Conservation (phyloP, 2,797 vertebrate genomes). For the Falco peregrinus region DNA sequence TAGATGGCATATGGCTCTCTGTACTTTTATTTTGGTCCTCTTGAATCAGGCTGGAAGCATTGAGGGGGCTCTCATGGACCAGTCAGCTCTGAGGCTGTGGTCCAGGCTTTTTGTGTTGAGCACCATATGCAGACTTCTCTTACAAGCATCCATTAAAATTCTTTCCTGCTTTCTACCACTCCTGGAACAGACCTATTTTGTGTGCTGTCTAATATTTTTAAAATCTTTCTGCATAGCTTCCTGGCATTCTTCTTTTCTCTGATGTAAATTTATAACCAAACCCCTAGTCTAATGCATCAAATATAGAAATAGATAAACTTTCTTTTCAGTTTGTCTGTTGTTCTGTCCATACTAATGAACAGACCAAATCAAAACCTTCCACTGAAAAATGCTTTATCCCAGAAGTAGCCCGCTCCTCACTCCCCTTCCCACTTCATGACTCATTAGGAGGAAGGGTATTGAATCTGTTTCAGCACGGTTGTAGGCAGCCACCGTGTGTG, state of each 20-base stretch:
- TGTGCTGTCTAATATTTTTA: background rate
- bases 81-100: background rate
- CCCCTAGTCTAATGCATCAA: background rate
- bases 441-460: background rate
- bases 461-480: background rate
- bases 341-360: background rate
- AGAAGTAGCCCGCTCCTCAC: background rate
- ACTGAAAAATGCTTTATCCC: background rate
- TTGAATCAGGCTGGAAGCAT: background rate
- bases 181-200: background rate
- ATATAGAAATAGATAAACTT: background rate
- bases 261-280: background rate
- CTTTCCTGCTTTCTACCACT: background rate
- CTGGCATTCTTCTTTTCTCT: background rate
- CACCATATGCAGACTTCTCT: background rate
- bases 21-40: background rate
- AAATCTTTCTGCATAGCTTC: background rate
- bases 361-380: background rate
- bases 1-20: background rate
- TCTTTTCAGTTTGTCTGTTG: background rate
- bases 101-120: background rate
- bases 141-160: background rate
- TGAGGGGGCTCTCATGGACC: background rate
- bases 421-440: background rate
- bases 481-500: background rate